Percentiles rank a stretch among this genome's conserved stretches.
Conservation (phyloP, 2,888 invertebrate species). For the Sturmia bella region DNA sequence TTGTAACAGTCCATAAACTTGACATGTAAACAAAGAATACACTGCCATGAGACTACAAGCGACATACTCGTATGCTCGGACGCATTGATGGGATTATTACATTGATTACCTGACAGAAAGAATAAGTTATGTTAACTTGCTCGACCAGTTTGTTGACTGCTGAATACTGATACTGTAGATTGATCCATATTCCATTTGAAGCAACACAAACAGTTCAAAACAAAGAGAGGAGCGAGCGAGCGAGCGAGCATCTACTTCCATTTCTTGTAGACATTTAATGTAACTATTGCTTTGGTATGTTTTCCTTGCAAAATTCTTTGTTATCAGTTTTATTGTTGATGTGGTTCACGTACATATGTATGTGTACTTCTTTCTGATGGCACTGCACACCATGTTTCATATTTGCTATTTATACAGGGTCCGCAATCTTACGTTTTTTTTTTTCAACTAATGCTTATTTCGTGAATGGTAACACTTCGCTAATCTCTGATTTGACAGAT, state of each 20-base stretch:
- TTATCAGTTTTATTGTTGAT: constrained; percentile 36
- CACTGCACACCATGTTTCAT: constrained; percentile 4
- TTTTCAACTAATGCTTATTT: no score
- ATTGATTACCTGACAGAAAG: constrained; percentile 1
- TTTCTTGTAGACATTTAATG: constrained; percentile 26
- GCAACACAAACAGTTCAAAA: not conserved
- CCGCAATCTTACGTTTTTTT: no score
- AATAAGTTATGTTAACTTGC: not conserved
- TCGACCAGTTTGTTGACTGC: constrained; percentile 32
- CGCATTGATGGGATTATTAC: constrained; percentile 1
- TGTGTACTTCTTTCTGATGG: not conserved
- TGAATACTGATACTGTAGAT: not conserved
- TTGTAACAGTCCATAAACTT: no score
- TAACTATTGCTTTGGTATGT: constrained; percentile 17
- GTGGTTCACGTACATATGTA: constrained; percentile 41
- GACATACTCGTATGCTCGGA: constrained; percentile 3
- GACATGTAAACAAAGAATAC: no score
- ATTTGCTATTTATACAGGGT: constrained; percentile 29
- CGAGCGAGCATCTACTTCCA: not conserved
- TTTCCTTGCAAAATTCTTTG: constrained; percentile 33
- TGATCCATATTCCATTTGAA: constrained; percentile 12
- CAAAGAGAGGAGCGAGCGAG: not conserved
- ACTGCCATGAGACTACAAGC: no score
- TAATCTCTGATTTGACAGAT: no score
- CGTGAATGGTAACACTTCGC: no score